phyloP scores from a whole-genome alignment of 2,797 vertebrate species.

The Lagodon rhomboides region DNA sequence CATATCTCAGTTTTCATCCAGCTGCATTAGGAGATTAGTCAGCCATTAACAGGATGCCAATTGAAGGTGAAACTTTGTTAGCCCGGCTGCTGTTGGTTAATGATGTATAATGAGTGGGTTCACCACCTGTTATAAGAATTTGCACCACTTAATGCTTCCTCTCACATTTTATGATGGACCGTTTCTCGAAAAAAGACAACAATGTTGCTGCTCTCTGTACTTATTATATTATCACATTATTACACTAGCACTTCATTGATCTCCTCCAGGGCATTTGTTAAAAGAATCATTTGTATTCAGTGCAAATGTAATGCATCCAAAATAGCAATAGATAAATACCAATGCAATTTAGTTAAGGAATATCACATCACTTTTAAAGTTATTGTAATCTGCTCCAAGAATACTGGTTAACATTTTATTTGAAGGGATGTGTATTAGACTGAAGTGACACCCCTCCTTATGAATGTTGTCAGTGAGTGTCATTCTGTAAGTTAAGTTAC shows the following conservation, averaged over 20 bases:
- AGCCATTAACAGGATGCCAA: not conserved
- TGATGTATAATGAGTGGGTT: constrained; percentile 1
- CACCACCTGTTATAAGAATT: constrained; percentile 1
- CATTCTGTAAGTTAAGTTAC: no score
- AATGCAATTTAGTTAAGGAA: no score
- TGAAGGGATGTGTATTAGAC: no score
- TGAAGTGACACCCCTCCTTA: no score
- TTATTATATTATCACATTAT: not conserved
- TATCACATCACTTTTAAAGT: no score
- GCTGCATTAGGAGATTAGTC: constrained; percentile 3
- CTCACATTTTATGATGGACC: not conserved
- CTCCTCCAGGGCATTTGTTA: not conserved
- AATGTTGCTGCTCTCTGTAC: not conserved
- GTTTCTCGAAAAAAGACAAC: not conserved
- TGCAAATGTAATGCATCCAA: not conserved
- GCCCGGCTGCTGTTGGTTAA: constrained; percentile 6
- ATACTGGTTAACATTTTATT: no score
- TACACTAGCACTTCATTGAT: no score
- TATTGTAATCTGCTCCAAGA: no score
- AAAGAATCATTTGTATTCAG: not conserved
- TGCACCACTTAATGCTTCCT: not conserved
- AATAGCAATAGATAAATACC: not conserved
- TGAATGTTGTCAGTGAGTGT: no score
- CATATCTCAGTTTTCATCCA: not conserved
- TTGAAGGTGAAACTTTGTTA: constrained; percentile 13